Base-by-base conservation (phyloP, 1,140 invertebrate genomes). In the Campoletis sonorensis region DNA sequence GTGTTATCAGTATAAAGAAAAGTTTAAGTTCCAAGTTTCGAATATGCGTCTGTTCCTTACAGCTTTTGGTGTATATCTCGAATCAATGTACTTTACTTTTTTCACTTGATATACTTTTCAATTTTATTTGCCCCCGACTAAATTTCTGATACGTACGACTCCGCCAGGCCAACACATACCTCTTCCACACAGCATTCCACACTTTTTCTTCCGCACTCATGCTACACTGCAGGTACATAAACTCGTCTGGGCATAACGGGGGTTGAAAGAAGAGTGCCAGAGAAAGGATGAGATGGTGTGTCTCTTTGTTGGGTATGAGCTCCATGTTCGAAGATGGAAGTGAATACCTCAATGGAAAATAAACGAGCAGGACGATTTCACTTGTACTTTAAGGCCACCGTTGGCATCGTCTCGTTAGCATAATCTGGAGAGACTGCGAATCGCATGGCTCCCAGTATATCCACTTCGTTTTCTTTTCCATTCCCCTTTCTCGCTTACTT, bases 331-430 rank as follows among this genome's bases (percentile, higher is more conserved):
- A 49, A 54, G 82, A 58, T 73, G 81, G 75, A 72, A 82, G 82
- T 79, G 79, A 61, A 80, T 72, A 83, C 82, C 64, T 68, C 75
- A 78, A 58, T 72, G 83, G 85, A 83, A 87, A 87, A 87, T 84
- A 87, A 84, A 82, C 73, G 79, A 78, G 54, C 77, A 76, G 75
- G 81, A 80, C 79, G 79, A 83, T 78, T 78, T 84, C 79, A 81
- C 82, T 81, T 83, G 82, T 79, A 81, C 76, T 79, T 77, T 51
- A 79, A 67, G 79, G 77, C 27, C 82, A 83, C 86, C 83, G 51
- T 64, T 73, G 83, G 81, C 86, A 84, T 89, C 84, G 84, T 84
- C 86, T 89, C 86, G 87, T 90, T 90, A 90, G 85, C 89, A 89
- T 88, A 89, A 89, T 90, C 86, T 86, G 81, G 79, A 88, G 86